Conservation (phyloP, 2,113 vertebrate genomes). For the Mastomys natalensis region DNA sequence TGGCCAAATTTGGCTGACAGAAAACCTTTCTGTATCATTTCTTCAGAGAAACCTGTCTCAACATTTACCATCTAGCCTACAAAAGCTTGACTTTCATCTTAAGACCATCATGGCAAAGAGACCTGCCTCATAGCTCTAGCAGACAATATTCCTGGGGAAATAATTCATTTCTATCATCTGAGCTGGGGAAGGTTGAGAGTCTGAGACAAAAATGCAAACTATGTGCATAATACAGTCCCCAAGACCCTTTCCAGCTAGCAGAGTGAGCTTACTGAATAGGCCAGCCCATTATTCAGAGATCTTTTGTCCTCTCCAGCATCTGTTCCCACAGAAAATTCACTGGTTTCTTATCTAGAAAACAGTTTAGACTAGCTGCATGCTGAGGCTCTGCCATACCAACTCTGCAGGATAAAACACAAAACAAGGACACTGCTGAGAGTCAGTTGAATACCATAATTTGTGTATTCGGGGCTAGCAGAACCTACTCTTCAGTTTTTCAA, state of each 20-base stretch:
- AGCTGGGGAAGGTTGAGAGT: neutral
- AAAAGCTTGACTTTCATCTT: neutral
- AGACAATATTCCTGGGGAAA: neutral
- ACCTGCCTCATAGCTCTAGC: neutral
- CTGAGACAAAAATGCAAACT: neutral
- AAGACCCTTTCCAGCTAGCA: accelerated
- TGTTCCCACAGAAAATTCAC: neutral
- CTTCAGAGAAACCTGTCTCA: neutral
- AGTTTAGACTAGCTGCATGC: neutral
- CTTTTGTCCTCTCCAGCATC: neutral
- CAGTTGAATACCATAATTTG: neutral
- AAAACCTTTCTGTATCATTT: neutral
- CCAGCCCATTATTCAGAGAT: neutral
- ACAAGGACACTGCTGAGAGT: neutral
- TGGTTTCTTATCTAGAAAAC: neutral
- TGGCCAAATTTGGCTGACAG: neutral
- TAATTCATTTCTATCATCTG: neutral
- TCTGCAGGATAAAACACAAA: neutral
- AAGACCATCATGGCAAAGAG: neutral
- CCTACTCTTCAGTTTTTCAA: neutral
- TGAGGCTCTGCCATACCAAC: neutral
- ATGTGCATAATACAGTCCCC: accelerated
- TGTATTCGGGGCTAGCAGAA: neutral
- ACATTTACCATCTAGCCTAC: neutral
- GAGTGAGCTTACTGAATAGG: neutral